Evolutionary conservation across 2,888 invertebrate species (phyloP).

Genomic region (Dascillus cervinus): DNA sequence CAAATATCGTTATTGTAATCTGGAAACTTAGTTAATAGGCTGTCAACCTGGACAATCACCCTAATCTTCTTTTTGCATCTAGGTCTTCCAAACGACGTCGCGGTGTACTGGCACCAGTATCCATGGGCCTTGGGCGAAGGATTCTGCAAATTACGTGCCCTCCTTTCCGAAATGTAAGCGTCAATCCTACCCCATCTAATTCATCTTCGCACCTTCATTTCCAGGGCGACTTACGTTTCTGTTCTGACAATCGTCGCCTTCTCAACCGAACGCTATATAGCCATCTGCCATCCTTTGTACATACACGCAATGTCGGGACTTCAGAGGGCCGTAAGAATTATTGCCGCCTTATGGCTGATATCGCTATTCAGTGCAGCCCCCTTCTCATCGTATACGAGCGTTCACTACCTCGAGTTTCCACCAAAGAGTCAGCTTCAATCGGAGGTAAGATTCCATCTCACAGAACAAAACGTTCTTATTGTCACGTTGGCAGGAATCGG

Average conservation of each 20-base stretch:
- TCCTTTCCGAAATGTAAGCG: slow-evolving; percentile 78
- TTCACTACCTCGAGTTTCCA: slow-evolving; percentile 69
- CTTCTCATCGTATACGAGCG: slow-evolving; percentile 65
- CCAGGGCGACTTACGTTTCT: slow-evolving; percentile 82
- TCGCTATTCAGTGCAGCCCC: slow-evolving; percentile 70
- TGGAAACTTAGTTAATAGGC: no score
- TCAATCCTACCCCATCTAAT: neutral
- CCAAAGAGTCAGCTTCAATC: slow-evolving; percentile 43
- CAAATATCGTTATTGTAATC: no score
- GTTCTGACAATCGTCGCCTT: slow-evolving; percentile 88
- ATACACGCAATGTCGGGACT: slow-evolving; percentile 77
- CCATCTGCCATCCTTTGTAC: slow-evolving; percentile 83
- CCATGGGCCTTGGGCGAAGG: slow-evolving; percentile 74
- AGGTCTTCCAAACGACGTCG: slow-evolving; percentile 82
- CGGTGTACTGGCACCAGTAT: slow-evolving; percentile 82
- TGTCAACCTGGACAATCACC: neutral
- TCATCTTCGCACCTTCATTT: slow-evolving; percentile 20
- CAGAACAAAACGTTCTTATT: neutral
- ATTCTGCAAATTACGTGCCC: slow-evolving; percentile 74
- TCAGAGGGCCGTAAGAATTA: slow-evolving; percentile 71
- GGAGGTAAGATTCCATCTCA: slow-evolving; percentile 19
- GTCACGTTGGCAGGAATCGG: slow-evolving; percentile 55
- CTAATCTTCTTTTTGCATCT: no score
- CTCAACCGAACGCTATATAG: slow-evolving; percentile 83
- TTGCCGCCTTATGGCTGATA: slow-evolving; percentile 68